Conservation (phyloP, 2,888 invertebrate species). For the Mayetiola destructor region DNA sequence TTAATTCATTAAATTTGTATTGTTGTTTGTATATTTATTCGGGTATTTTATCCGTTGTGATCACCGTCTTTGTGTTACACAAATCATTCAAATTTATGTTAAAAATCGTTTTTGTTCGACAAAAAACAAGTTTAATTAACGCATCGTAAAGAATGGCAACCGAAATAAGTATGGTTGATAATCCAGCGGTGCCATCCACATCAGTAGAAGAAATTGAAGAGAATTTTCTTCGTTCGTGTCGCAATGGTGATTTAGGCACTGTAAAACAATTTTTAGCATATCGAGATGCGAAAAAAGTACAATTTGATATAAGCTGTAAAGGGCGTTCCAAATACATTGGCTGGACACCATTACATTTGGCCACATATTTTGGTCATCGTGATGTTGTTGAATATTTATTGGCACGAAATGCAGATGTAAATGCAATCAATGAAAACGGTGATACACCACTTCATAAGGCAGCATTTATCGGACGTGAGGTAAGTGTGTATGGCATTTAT, state of each 20-base stretch:
- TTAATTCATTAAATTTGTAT: not conserved
- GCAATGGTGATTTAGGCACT: slow-evolving; percentile 44
- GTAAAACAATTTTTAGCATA: slow-evolving; percentile 41
- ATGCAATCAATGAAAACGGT: slow-evolving; percentile 47
- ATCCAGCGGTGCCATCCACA: not conserved
- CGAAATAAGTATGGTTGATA: not conserved
- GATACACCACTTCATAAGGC: slow-evolving; percentile 54
- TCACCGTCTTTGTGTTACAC: no score
- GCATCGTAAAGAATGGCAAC: not conserved
- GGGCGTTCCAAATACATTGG: slow-evolving; percentile 50
- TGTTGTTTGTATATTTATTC: not conserved
- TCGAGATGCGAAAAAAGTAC: slow-evolving; percentile 38
- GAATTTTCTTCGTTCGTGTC: slow-evolving; percentile 29
- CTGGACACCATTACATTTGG: slow-evolving; percentile 53
- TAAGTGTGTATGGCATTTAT: slow-evolving; percentile 24
- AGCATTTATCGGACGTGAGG: slow-evolving; percentile 52
- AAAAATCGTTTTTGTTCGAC: no score
- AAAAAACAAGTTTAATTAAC: no score
- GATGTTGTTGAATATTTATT: slow-evolving; percentile 43
- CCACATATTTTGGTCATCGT: slow-evolving; percentile 51
- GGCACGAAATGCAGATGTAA: slow-evolving; percentile 42
- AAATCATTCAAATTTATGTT: no score
- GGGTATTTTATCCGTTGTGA: not conserved
- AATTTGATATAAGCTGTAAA: slow-evolving; percentile 48
- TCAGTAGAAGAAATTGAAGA: slow-evolving; percentile 1